phyloP scores from a whole-genome alignment of 2,888 invertebrate genomes.

The Cheilosia impressa region DNA sequence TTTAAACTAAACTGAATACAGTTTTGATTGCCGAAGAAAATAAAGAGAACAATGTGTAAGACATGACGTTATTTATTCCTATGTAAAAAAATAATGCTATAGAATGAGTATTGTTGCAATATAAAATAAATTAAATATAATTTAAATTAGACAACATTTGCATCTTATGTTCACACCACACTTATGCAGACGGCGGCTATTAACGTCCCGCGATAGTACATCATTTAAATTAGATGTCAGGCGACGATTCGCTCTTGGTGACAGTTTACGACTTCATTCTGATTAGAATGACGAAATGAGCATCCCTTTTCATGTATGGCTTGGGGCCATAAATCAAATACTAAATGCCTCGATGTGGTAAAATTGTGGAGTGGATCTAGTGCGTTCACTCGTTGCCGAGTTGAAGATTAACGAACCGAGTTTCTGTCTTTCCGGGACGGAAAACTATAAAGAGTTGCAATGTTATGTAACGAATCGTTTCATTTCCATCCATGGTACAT shows the following conservation, averaged over 20 bases:
- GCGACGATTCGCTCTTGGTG: slow-evolving; percentile 62
- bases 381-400: slow-evolving; percentile 54
- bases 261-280: slow-evolving; percentile 75
- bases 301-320: slow-evolving; percentile 72
- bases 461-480: slow-evolving; percentile 65
- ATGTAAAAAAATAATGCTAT: background rate
- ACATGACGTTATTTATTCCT: background rate
- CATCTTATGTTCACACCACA: background rate
- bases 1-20: background rate
- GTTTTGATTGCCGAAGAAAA: too few species aligned
- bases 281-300: slow-evolving; percentile 68
- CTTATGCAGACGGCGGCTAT: slow-evolving; percentile 14
- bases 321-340: slow-evolving; percentile 66
- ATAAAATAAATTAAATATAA: background rate
- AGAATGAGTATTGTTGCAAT: background rate
- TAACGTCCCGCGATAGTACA: slow-evolving; percentile 41
- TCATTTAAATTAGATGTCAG: slow-evolving; percentile 72
- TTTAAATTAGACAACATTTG: slow-evolving; percentile 16
- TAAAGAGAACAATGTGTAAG: too few species aligned
- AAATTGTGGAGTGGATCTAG: slow-evolving; percentile 35
- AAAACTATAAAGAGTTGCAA: slow-evolving; percentile 58
- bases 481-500: slow-evolving; percentile 55
- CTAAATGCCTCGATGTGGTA: slow-evolving; percentile 64
- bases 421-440: slow-evolving; percentile 71
- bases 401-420: slow-evolving; percentile 66